These are phyloP conservation scores for Pomatorhinus ruficollis DNA, from an alignment of 2,113 vertebrate genomes.

Conservation along the genomic window DNA sequence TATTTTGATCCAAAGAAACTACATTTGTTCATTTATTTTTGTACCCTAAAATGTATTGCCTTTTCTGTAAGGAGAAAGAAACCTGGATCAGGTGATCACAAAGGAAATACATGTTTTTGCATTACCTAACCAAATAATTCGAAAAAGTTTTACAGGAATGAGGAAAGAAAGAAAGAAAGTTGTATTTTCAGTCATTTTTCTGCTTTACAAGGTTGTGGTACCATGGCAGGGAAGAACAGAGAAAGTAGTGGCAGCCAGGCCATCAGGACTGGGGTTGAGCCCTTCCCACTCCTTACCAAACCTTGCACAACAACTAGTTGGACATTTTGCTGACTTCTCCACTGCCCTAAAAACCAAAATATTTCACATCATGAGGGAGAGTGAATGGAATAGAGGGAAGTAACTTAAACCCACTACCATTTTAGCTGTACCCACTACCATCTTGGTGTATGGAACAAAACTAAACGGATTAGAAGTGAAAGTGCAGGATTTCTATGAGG, in stretches of 20 bases:
- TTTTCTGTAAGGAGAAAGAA: neutral
- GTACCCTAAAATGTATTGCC: neutral
- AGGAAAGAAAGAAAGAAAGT: neutral
- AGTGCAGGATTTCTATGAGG: accelerated
- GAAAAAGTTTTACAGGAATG: neutral
- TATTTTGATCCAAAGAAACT: neutral
- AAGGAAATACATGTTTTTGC: neutral
- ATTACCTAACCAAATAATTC: neutral
- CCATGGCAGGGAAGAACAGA: neutral
- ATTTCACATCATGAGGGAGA: neutral
- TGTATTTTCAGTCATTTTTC: neutral
- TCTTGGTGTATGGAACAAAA: accelerated
- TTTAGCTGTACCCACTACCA: neutral
- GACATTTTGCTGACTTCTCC: neutral
- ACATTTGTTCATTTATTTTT: neutral
- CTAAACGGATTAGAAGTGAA: neutral
- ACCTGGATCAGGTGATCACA: neutral
- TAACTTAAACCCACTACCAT: neutral
- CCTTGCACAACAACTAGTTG: neutral
- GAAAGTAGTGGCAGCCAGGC: neutral
- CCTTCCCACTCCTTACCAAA: neutral
- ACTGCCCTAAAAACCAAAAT: neutral
- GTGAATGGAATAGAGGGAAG: neutral
- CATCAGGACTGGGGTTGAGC: accelerated
- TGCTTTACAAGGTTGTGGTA: neutral